These are phyloP conservation scores for Epizoanthus fatuus DNA, from an alignment of 92 coral and sea anemone species.

Conservation along the genomic window DNA sequence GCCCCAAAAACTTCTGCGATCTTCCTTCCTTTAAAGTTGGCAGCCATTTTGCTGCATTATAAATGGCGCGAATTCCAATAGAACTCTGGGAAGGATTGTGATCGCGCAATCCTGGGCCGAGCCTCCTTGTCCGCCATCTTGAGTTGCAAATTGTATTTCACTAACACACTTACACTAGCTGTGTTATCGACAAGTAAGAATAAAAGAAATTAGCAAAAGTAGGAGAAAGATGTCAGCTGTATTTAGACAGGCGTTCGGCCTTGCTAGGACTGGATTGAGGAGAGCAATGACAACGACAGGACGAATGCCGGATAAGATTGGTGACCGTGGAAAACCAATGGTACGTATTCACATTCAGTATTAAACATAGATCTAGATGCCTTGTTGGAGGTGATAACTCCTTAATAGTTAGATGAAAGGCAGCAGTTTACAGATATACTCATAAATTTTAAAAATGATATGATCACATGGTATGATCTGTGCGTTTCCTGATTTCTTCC, in stretches of 20 bases:
- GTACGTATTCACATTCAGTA: neutral
- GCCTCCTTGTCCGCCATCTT: constrained; percentile 23
- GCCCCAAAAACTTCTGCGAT: constrained; percentile 24
- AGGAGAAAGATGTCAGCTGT: constrained; percentile 22
- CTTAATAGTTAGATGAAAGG: too few relatives aligned
- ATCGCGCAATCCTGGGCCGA: constrained; percentile 24
- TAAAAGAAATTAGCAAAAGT: neutral
- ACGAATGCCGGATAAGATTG: constrained; percentile 45
- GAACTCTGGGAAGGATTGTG: constrained; percentile 30
- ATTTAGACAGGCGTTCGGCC: neutral
- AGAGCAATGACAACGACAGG: constrained; percentile 46
- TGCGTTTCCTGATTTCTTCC: too few relatives aligned
- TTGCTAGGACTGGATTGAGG: constrained; percentile 27
- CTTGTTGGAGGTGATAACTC: too few relatives aligned
- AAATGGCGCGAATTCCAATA: constrained; percentile 39
- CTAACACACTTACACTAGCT: too few relatives aligned
- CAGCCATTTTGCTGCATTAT: constrained; percentile 35
- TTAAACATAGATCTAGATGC: too few relatives aligned
- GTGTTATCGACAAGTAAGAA: neutral
- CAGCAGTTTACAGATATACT: too few relatives aligned
- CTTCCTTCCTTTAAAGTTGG: constrained; percentile 6
- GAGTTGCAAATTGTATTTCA: neutral
- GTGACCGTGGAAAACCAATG: constrained; percentile 38
- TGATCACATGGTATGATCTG: too few relatives aligned
- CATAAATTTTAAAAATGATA: too few relatives aligned